A percentile compares a stretch with the other conserved stretches of the same genome.
Evolutionary conservation across 2,113 vertebrate species (phyloP).

Genomic region (Cairina moschata): DNA sequence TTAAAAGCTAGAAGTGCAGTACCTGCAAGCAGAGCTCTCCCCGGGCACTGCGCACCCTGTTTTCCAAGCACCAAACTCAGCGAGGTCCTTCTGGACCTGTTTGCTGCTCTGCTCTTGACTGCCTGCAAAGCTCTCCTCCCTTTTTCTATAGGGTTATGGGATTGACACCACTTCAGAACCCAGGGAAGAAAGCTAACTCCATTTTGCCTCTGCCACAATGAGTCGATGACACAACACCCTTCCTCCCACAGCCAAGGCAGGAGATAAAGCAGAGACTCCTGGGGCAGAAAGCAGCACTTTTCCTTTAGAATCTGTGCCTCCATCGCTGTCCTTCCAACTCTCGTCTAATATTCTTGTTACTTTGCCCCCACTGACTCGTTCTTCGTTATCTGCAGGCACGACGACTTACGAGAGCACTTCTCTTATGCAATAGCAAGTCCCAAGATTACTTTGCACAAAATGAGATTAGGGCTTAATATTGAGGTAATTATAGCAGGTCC

Average conservation of each 20-base stretch:
- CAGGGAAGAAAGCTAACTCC: not conserved
- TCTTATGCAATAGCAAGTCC: not conserved
- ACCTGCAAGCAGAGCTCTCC: not conserved
- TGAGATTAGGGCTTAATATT: slow-evolving; percentile 64
- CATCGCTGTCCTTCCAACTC: not conserved
- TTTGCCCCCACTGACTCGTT: not conserved
- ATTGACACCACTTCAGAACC: not conserved
- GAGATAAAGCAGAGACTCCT: not conserved
- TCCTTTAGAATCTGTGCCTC: not conserved
- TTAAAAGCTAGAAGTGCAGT: not conserved
- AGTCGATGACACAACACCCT: not conserved
- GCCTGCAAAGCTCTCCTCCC: not conserved
- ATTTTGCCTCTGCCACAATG: not conserved
- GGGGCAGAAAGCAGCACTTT: not conserved
- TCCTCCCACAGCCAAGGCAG: not conserved
- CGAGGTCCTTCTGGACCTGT: not conserved
- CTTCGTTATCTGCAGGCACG: not conserved
- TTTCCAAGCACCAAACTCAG: not conserved
- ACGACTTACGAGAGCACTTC: not conserved
- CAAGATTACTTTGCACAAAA: slow-evolving; percentile 51
- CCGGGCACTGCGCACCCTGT: not conserved
- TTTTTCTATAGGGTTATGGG: not conserved
- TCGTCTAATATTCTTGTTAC: not conserved
- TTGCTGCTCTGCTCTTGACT: not conserved
- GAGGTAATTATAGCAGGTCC: slow-evolving; percentile 53